Evolutionary conservation across 1,140 invertebrate species (phyloP), one percentile per base, ranked within the genome.

Genomic region (Tribolium madens): DNA sequence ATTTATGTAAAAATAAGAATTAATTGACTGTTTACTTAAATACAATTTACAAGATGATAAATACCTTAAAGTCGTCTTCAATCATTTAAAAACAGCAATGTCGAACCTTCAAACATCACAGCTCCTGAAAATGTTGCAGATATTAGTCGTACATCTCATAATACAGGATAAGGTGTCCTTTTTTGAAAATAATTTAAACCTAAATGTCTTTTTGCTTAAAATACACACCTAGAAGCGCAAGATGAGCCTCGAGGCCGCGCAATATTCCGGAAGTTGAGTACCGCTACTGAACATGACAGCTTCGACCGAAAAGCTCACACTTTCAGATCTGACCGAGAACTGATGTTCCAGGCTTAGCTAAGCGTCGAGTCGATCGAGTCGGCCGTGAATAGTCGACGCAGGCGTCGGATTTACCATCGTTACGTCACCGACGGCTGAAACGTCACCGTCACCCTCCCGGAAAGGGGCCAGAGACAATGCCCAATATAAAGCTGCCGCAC

Each of bases 361-460:
- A 72, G 70, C 26, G 68, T 46, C 68, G 70, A 72, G 70, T 72
- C 70, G 70, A 72, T 72, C 70, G 70, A 21, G 70, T 52, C 70
- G 70, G 21, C 70, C 70, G 70, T 72, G 70, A 72, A 72, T 52
- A 52, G 70, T 31, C 21, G 70, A 72, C 70, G 70, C 70, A 72
- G 70, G 70, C 70, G 70, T 72, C 70, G 36, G 17, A n/a, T 71
- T 71, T 47, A 15, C 36, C 68, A 70, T 33, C 47, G 70, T 52
- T 72, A 72, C 70, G 70, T 72, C 70, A 72, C 26, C 70, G 70
- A 72, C 70, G 46, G 70, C 50, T 72, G 70, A 48, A 72, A 72
- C 70, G 70, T 72, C 70, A 72, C 70, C 12, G 21, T n/a, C 50
- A 52, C 50, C 70, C 50, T 57, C 57, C 57, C 57, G 57, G 57